phyloP scores from a whole-genome alignment of 2,113 vertebrate genomes.

The Peromyscus polionotus region DNA sequence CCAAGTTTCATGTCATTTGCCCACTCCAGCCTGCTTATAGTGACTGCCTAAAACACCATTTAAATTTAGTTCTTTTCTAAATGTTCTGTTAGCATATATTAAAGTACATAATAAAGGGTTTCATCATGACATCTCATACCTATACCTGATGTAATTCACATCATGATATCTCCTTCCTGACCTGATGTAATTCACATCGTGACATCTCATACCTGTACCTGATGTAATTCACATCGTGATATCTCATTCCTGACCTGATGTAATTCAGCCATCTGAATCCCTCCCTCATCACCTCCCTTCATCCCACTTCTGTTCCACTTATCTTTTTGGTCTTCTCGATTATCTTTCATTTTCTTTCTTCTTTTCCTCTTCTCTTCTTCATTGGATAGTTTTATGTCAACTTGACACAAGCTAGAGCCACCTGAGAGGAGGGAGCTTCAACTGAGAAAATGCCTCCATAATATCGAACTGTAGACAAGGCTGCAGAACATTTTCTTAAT shows the following conservation, averaged over 20 bases:
- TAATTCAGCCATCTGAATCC: no score
- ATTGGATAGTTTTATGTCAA: background rate
- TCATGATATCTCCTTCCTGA: no score
- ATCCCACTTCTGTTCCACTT: no score
- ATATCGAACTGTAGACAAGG: background rate
- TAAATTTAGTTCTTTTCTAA: background rate
- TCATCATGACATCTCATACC: background rate
- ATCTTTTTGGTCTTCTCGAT: background rate
- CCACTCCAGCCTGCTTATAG: background rate
- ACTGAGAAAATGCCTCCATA: background rate
- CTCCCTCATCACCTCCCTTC: no score
- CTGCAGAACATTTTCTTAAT: background rate
- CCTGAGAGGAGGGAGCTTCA: background rate
- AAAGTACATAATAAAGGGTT: background rate
- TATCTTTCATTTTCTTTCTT: background rate
- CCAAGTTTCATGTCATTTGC: background rate
- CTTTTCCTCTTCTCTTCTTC: background rate
- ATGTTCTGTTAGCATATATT: background rate
- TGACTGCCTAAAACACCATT: background rate
- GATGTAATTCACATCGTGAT: background rate
- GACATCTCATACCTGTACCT: no score
- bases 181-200: no score
- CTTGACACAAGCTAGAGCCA: background rate
- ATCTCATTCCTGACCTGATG: background rate
- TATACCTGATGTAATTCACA: no score